Evolutionary conservation across 1,140 invertebrate species (phyloP), one percentile per base, ranked within the genome.

Genomic region (Manduca sexta): DNA sequence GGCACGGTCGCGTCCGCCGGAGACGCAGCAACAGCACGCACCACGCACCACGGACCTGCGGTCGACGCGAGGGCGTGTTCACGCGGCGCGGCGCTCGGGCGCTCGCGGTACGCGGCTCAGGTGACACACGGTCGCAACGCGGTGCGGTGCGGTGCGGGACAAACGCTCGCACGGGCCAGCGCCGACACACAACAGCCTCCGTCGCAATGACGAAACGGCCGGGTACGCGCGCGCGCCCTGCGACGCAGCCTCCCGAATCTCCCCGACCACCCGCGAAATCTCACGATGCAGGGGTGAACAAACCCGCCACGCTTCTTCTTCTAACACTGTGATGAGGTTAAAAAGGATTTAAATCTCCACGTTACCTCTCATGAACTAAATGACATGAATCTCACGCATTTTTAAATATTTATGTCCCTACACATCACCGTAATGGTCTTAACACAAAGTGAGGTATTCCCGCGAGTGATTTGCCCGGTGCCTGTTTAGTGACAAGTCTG

Each of bases 201-300:
- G 80, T 75, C 80, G 80, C 80, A 82, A 82, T 82, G 80, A 72
- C 80, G 80, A 80, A 82, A 67, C 74, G 78, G 73, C 78, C 76
- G 80, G 78, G 78, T 59, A 77, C 78, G 80, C 80, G 80, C 76
- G 76, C 76, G 78, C 81, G 76, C 78, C 43, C 71, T 82, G 62
- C 69, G 73, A 55, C 74, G 64, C 77, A 72, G 70, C 74, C 68
- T 69, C 76, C 75, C 77, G 74, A 77, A 48, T 62, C 69, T 47
- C 51, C 53, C 69, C 77, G 74, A 80, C 57, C 50, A 26, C 45
- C 62, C 45, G 50, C 74, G 76, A 80, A 13, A 56, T 60, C 67
- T 64, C 66, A 60, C 78, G 76, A 78, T 45, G 29, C 49, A 53
- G 74, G 65, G 81, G 76, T 84, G 81, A 82, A 82, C 75, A 84